phyloP scores from a whole-genome alignment of 2,888 invertebrate species.

The Halocaridina rubra region DNA sequence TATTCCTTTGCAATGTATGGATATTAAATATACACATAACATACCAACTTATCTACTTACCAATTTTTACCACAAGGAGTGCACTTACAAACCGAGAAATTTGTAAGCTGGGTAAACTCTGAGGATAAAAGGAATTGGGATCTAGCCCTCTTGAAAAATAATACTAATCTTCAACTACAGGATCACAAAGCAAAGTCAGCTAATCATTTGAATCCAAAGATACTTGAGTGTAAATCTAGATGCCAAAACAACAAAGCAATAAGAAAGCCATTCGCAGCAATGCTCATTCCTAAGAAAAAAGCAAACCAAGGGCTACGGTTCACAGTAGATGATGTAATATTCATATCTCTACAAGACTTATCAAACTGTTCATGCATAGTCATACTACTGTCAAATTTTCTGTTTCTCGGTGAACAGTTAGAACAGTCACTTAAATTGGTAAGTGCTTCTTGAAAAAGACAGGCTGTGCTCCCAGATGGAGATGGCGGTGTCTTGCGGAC shows the following conservation, averaged over 20 bases:
- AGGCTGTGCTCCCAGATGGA: constrained; percentile 17
- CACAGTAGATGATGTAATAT: neutral
- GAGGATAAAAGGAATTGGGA: too few species aligned
- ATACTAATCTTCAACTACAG: too few species aligned
- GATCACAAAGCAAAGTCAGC: too few species aligned
- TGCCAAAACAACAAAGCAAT: constrained; percentile 24
- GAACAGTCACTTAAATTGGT: constrained; percentile 22
- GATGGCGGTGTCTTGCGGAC: constrained; percentile 23
- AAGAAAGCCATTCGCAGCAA: constrained; percentile 55
- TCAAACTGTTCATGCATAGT: neutral
- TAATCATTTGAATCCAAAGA: neutral
- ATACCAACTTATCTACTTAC: too few species aligned
- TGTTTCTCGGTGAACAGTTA: neutral
- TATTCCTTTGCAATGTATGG: too few species aligned
- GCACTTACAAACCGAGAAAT: too few species aligned
- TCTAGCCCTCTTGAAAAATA: too few species aligned
- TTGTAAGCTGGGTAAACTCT: too few species aligned
- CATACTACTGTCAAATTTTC: neutral
- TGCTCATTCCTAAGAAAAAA: constrained; percentile 57
- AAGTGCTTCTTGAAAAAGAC: neutral
- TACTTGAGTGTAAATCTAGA: constrained; percentile 18
- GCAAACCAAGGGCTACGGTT: constrained; percentile 51
- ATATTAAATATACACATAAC: too few species aligned
- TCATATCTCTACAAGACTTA: neutral
- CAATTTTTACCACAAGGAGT: too few species aligned